Evolutionary conservation across 2,888 invertebrate species (phyloP).

Genomic region (Macrostomum cliftonense): DNA sequence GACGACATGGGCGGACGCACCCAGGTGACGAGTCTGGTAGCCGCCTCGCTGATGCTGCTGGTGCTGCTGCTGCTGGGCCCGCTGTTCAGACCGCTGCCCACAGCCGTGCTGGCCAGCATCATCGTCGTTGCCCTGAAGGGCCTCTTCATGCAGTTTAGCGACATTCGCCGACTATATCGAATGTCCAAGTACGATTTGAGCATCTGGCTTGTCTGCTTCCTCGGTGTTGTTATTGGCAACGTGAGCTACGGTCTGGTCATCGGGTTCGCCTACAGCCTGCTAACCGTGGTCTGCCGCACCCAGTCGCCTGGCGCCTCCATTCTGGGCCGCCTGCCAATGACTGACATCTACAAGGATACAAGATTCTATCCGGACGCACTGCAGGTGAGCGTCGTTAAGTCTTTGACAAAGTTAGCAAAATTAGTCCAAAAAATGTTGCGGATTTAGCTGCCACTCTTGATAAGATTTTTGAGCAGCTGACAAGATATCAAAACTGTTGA

Average conservation of each 20-base stretch:
- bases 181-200: slow-evolving; percentile 29
- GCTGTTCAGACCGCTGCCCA: slow-evolving; percentile 64
- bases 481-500: too few species aligned
- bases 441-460: too few species aligned
- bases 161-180: slow-evolving; percentile 24
- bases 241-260: slow-evolving; percentile 61
- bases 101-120: slow-evolving; percentile 41
- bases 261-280: slow-evolving; percentile 54
- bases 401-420: too few species aligned
- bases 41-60: slow-evolving; percentile 53
- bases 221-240: slow-evolving; percentile 54
- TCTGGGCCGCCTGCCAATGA: slow-evolving; percentile 35
- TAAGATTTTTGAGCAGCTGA: too few species aligned
- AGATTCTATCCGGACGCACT: slow-evolving; percentile 20
- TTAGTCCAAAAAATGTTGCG: too few species aligned
- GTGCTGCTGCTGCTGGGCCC: slow-evolving; percentile 47
- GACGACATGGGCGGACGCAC: slow-evolving; percentile 67
- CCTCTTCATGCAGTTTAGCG: slow-evolving; percentile 31
- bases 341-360: slow-evolving; percentile 36
- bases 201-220: slow-evolving; percentile 56
- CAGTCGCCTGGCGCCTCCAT: slow-evolving; percentile 32
- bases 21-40: slow-evolving; percentile 57
- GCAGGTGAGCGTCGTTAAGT: too few species aligned
- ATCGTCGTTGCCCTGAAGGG: slow-evolving; percentile 32
- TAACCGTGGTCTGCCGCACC: slow-evolving; percentile 51